Percentiles rank a stretch among this genome's conserved stretches.
Conservation (phyloP, 2,888 invertebrate species). For the Dynastes maya region DNA sequence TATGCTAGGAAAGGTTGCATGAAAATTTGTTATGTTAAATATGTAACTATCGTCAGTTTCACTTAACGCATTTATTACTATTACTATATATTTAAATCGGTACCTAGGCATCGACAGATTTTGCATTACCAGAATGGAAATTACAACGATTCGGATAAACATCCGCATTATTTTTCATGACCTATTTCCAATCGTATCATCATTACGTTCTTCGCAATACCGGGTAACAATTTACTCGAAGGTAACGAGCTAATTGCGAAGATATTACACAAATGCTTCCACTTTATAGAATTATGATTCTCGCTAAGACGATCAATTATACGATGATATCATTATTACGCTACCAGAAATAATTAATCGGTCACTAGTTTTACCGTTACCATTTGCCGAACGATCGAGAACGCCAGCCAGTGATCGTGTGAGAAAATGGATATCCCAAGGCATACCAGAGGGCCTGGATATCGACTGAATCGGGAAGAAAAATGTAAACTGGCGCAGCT, state of each 20-base stretch:
- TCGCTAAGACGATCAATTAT: conserved; percentile 19
- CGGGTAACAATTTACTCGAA: conserved; percentile 7
- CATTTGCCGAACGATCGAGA: conserved; percentile 1
- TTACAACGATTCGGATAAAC: too few relatives aligned
- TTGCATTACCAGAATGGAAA: background rate
- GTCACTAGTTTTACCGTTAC: conserved; percentile 35
- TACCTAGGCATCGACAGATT: background rate
- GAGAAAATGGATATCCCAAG: conserved; percentile 32
- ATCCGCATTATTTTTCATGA: conserved; percentile 12
- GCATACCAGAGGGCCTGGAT: background rate
- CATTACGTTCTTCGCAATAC: background rate
- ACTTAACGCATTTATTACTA: too few relatives aligned
- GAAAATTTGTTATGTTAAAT: too few relatives aligned
- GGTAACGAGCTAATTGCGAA: conserved; percentile 14
- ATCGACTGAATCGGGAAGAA: conserved; percentile 4
- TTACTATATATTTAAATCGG: background rate
- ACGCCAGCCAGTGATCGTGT: conserved; percentile 38
- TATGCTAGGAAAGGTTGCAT: too few relatives aligned
- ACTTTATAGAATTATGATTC: conserved; percentile 27
- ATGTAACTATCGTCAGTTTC: too few relatives aligned
- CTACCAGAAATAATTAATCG: conserved; percentile 32
- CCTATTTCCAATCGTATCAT: conserved; percentile 19
- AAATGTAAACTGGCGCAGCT: background rate
- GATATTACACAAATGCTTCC: conserved; percentile 31
- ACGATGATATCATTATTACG: conserved; percentile 43